Percentiles rank a stretch among this genome's conserved stretches.
These are phyloP conservation scores for Neosilurus hyrtlii DNA, from an alignment of 2,797 vertebrate species.

Conservation along the genomic window DNA sequence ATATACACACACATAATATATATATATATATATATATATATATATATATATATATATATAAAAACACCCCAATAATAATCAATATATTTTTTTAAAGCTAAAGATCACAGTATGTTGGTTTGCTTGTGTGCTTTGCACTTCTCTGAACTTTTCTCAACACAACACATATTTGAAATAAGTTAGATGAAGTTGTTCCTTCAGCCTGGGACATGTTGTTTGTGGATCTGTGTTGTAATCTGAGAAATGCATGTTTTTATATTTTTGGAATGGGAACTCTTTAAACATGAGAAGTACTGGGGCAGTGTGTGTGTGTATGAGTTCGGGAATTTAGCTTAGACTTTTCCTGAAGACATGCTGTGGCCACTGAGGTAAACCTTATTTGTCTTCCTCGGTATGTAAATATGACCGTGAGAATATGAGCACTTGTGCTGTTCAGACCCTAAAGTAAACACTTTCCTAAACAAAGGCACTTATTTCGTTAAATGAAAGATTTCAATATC, in stretches of 20 bases:
- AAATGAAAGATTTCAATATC: neutral
- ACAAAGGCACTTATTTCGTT: neutral
- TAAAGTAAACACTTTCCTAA: neutral
- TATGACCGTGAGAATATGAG: neutral
- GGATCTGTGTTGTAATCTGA: neutral
- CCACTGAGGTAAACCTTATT: neutral
- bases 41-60: too few species aligned
- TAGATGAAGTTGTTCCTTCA: neutral
- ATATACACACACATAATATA: too few species aligned
- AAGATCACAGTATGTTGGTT: neutral
- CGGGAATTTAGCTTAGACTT: neutral
- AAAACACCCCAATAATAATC: too few species aligned
- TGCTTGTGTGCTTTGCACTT: neutral
- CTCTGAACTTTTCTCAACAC: neutral
- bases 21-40: too few species aligned
- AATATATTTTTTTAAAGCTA: neutral
- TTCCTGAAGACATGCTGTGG: neutral
- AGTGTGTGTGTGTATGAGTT: neutral
- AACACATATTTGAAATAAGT: neutral
- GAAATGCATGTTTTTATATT: neutral
- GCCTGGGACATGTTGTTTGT: neutral
- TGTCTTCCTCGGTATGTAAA: neutral
- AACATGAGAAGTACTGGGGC: neutral
- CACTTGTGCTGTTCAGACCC: neutral
- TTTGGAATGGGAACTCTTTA: neutral